phyloP scores from a whole-genome alignment of 64 coral and sea anemone species.

The Montipora foliosa region DNA sequence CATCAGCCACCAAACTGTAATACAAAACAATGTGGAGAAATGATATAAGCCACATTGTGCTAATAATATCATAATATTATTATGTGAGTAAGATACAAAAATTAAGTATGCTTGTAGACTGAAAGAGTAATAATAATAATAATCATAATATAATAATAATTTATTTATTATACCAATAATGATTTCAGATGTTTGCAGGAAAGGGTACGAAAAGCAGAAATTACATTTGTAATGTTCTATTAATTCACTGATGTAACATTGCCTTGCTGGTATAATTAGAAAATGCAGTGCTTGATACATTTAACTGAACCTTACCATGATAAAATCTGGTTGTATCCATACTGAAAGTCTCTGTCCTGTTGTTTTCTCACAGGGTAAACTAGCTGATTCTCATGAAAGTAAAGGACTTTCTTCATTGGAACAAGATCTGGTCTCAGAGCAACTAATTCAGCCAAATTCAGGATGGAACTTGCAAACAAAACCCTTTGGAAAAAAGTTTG shows the following conservation, averaged over 20 bases:
- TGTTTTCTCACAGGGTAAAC: conserved; percentile 95
- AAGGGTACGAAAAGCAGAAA: too few relatives aligned
- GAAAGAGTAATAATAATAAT: too few relatives aligned
- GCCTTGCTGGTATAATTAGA: too few relatives aligned
- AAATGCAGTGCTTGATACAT: background rate
- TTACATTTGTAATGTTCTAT: too few relatives aligned
- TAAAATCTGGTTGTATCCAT: conserved; percentile 95
- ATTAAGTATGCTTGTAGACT: too few relatives aligned
- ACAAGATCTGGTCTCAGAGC: conserved; percentile 90
- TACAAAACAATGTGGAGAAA: background rate
- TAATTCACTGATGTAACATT: too few relatives aligned
- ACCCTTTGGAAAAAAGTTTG: conserved; percentile 55
- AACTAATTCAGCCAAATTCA: conserved; percentile 87
- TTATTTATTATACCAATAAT: too few relatives aligned
- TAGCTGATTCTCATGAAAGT: conserved; percentile 98
- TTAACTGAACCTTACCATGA: conserved; percentile 72
- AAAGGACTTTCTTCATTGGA: conserved; percentile 81
- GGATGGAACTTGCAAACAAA: conserved; percentile 88
- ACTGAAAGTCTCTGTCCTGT: conserved; percentile 95
- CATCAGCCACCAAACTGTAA: conserved; percentile 94
- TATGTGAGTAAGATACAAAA: too few relatives aligned
- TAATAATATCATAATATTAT: too few relatives aligned
- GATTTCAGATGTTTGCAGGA: too few relatives aligned
- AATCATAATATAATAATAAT: too few relatives aligned
- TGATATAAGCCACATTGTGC: background rate